Percentiles rank a stretch among this genome's conserved stretches.
Conservation (phyloP, 2,797 vertebrate species). For the Sebastes matsubarae region DNA sequence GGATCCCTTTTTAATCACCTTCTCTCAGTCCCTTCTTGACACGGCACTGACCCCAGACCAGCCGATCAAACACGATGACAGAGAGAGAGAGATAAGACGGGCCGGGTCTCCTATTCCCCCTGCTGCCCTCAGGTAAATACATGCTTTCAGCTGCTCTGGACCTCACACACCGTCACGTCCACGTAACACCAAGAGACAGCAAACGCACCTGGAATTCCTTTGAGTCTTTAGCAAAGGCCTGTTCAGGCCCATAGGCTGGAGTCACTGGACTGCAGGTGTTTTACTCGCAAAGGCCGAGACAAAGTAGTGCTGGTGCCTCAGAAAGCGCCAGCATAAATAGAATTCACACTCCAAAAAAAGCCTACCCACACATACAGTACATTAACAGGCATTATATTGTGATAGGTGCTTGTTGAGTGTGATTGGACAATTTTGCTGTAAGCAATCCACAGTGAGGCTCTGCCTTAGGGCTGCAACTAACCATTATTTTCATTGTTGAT, state of each 20-base stretch:
- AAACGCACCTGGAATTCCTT: slow-evolving; percentile 42
- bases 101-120: background rate
- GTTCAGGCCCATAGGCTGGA: slow-evolving; percentile 14
- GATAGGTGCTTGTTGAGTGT: background rate
- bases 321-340: background rate
- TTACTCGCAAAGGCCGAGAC: background rate
- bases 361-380: background rate
- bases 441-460: background rate
- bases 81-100: slow-evolving; percentile 19
- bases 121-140: slow-evolving; percentile 43
- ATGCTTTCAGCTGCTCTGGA: slow-evolving; percentile 46
- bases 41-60: slow-evolving; percentile 15
- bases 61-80: slow-evolving; percentile 12
- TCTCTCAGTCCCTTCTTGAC: slow-evolving; percentile 17
- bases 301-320: background rate
- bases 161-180: slow-evolving; percentile 16
- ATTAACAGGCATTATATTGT: background rate
- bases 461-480: too few relatives aligned
- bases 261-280: slow-evolving; percentile 14
- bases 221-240: slow-evolving; percentile 7
- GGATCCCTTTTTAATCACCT: slow-evolving; percentile 10
- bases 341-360: background rate
- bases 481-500: too few relatives aligned
- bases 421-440: background rate
- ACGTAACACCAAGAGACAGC: slow-evolving; percentile 10